phyloP scores from a whole-genome alignment of 2,888 invertebrate species.

The Campoplex nolae region DNA sequence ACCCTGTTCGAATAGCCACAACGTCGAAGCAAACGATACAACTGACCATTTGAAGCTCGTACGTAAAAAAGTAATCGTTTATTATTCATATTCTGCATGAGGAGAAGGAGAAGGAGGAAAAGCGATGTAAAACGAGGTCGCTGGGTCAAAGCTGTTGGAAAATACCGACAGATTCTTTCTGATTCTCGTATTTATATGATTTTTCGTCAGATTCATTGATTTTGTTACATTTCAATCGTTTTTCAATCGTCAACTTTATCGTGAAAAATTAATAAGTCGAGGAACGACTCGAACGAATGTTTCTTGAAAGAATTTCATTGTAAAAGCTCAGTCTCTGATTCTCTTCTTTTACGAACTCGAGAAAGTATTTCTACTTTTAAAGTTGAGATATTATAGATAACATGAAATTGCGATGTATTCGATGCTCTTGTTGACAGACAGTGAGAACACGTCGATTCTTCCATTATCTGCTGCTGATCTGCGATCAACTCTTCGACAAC shows the following conservation, averaged over 20 bases:
- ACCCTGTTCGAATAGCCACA: neutral
- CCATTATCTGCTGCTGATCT: neutral
- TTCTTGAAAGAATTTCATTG: too few species aligned
- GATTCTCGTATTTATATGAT: neutral
- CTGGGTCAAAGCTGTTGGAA: neutral
- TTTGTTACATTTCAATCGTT: neutral
- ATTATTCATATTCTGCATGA: neutral
- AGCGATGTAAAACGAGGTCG: neutral
- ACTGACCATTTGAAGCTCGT: neutral
- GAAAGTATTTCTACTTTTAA: too few species aligned
- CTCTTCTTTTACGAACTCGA: too few species aligned
- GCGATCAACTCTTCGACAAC: neutral
- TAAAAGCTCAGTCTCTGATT: too few species aligned
- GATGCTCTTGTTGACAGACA: neutral
- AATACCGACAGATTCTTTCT: neutral
- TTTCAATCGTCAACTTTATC: neutral
- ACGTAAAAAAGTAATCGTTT: neutral
- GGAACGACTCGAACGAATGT: neutral
- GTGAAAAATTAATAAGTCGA: neutral
- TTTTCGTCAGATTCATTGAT: neutral
- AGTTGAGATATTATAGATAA: too few species aligned
- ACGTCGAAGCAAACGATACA: constrained; percentile 1
- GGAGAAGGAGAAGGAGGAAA: neutral
- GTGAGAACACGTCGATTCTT: neutral
- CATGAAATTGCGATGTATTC: too few species aligned